A percentile compares a stretch with the other conserved stretches of the same genome.
Evolutionary conservation across 2,888 invertebrate species (phyloP).

Genomic region (Allacma fusca): DNA sequence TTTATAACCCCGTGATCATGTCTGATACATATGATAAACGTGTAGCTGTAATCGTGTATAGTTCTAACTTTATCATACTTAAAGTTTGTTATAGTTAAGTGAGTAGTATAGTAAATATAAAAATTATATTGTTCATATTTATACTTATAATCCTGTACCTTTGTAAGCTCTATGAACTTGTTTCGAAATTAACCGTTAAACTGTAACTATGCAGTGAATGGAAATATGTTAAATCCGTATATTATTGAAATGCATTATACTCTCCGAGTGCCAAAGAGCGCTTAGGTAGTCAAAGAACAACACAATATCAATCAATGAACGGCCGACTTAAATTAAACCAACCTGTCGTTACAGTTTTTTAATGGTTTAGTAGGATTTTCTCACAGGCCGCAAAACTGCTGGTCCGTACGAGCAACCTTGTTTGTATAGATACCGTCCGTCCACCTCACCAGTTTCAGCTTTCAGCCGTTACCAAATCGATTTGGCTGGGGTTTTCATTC

Average conservation of each 20-base stretch:
- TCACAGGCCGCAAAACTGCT: too few species aligned
- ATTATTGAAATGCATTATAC: background rate
- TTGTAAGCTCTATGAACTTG: background rate
- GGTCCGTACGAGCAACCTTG: too few species aligned
- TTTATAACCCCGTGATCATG: slow-evolving; percentile 32
- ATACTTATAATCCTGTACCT: background rate
- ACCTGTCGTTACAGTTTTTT: too few species aligned
- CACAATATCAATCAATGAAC: background rate
- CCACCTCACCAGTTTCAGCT: too few species aligned
- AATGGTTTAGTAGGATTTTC: too few species aligned
- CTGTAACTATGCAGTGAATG: too few species aligned
- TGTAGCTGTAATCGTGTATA: background rate
- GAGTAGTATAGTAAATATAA: background rate
- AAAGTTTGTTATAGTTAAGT: background rate
- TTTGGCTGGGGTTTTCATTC: too few species aligned
- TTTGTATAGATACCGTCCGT: too few species aligned
- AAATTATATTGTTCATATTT: slow-evolving; percentile 12
- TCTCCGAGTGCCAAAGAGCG: slow-evolving; percentile 11
- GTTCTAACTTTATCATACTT: slow-evolving; percentile 14
- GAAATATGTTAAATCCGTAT: too few species aligned
- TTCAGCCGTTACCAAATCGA: too few species aligned
- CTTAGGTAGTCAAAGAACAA: background rate
- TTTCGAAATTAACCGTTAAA: background rate
- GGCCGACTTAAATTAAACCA: background rate
- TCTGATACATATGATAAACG: slow-evolving; percentile 8